A percentile compares a stretch with the other conserved stretches of the same genome.
phyloP scores from a whole-genome alignment of 2,113 vertebrate genomes.

The Alethe diademata region DNA sequence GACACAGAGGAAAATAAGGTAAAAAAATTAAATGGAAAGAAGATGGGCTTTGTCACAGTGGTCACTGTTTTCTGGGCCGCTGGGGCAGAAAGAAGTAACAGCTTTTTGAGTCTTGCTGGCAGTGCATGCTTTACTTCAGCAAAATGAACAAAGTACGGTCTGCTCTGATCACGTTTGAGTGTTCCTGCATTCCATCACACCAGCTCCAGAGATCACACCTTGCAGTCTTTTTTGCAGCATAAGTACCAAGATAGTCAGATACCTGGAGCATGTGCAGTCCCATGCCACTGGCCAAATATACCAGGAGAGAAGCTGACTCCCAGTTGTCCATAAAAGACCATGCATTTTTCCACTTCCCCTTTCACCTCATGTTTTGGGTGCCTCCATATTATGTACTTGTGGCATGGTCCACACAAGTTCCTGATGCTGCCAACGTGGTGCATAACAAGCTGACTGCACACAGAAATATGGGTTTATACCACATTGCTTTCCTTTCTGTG shows the following conservation, averaged over 20 bases:
- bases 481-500: neutral
- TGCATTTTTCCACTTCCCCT: neutral
- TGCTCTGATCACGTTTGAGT: neutral
- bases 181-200: neutral
- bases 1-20: neutral
- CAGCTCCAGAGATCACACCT: neutral
- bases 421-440: neutral
- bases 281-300: fast-evolving
- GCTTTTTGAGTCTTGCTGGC: neutral
- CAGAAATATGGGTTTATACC: neutral
- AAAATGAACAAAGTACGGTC: neutral
- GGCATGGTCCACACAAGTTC: neutral
- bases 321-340: fast-evolving
- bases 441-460: neutral
- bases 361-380: neutral
- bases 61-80: neutral
- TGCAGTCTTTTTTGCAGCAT: neutral
- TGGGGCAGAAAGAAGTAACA: neutral
- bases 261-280: neutral
- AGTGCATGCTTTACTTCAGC: neutral
- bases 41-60: neutral
- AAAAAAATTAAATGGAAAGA: neutral
- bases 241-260: neutral
- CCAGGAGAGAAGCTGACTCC: neutral
- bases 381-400: neutral